Base-by-base conservation (phyloP, 2,888 invertebrate species). In the Pristionchus arcanus region DNA sequence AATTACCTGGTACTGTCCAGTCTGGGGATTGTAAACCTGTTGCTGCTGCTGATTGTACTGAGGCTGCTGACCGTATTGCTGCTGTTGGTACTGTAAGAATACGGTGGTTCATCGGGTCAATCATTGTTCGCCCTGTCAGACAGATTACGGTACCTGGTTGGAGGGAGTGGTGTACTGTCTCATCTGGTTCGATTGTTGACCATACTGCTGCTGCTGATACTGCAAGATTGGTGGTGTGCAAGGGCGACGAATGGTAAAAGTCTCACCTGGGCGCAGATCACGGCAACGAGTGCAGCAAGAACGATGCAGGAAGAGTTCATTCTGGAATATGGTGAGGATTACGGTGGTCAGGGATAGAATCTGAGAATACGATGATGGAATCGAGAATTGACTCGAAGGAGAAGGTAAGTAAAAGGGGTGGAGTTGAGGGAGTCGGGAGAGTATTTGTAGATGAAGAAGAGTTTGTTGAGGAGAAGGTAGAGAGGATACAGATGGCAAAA, bases 231-330 rank as follows among this genome's bases (percentile, higher is more conserved):
- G 49, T 84, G 53, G 31, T 84, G 84, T 19, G 31, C 55, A 28
- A 84, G 19, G 53, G 53, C 59, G 53, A 84, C 28, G 42, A 55
- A 55, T 84, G 55, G 31, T 25, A 84, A 74, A 77, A 49, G 31
- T 84, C 55, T 53, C 42, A 53, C 55, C 59, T 84, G 84, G 31
- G 84, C 84, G 53, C 55, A 84, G 59, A 59, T 28, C 28, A 55
- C 59, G 19, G 84, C 84, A 31, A 55, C 3, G 34, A 84, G 55
- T 19, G 84, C 55, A 31, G 31, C 84, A 49, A 84, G 84, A 15
- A 84, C 55, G 55, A 84, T 55, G 49, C 77, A 77, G 84, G 31
- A 55, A n/a, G 84, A 53, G 84, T 84, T 84, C 84, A 84, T 84
- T 53, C 53, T 84, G 84, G 28, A 84, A 31, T 42, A 77, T 34